Evolutionary conservation across 1,140 invertebrate species (phyloP).

Genomic region (Nymphalis io): DNA sequence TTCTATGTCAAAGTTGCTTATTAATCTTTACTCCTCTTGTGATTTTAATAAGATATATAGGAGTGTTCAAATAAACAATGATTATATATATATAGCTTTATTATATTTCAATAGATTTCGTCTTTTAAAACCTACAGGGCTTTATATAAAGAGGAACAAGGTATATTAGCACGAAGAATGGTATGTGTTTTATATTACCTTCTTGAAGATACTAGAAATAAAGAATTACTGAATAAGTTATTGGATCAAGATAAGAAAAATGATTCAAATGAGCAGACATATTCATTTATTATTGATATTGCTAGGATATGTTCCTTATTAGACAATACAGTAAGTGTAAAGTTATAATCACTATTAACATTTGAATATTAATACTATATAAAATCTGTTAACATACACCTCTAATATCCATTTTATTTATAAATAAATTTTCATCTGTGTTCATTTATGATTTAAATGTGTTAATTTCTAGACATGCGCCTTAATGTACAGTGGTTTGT

Average conservation of each 20-base stretch:
- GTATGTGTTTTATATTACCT: slow-evolving; percentile 45
- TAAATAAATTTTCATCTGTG: neutral
- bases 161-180: slow-evolving; percentile 51
- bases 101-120: too few species aligned
- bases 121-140: slow-evolving; percentile 52
- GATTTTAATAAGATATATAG: neutral
- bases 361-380: too few species aligned
- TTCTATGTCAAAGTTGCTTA: too few species aligned
- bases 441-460: neutral
- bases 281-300: slow-evolving; percentile 43
- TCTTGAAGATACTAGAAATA: slow-evolving; percentile 41
- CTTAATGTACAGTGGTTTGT: slow-evolving; percentile 59
- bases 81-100: too few species aligned
- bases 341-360: neutral
- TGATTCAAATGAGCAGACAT: slow-evolving; percentile 2
- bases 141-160: slow-evolving; percentile 66
- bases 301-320: slow-evolving; percentile 52
- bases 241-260: slow-evolving; percentile 10
- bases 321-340: slow-evolving; percentile 52
- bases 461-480: slow-evolving; percentile 56
- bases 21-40: too few species aligned
- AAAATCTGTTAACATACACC: too few species aligned
- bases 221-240: slow-evolving; percentile 37
- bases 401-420: too few species aligned
- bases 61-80: neutral